Conservation (phyloP, 2,113 vertebrate genomes). For the Saimiri boliviensis region DNA sequence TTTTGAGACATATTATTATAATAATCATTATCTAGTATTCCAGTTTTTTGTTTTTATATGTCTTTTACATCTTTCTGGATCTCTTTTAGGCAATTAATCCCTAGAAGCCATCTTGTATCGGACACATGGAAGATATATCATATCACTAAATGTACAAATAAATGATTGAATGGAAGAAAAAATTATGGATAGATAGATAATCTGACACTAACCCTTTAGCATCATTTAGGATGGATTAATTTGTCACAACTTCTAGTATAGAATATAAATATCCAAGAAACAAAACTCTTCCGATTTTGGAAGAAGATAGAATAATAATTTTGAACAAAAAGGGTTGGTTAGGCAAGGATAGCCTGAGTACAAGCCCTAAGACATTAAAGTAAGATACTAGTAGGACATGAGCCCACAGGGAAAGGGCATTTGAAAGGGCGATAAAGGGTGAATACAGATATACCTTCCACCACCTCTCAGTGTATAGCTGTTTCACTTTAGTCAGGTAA, state of each 20-base stretch:
- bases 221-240: not conserved
- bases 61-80: not conserved
- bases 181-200: not conserved
- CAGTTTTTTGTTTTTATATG: not conserved
- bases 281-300: not conserved
- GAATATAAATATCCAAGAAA: not conserved
- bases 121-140: not conserved
- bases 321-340: not conserved
- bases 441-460: not conserved
- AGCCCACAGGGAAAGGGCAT: not conserved
- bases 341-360: not conserved
- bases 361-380: not conserved
- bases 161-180: not conserved
- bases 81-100: not conserved
- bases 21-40: not conserved
- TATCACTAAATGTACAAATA: not conserved
- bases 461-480: not conserved
- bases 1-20: not conserved
- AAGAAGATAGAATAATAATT: not conserved
- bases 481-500: not conserved
- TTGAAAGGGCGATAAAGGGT: not conserved
- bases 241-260: not conserved
- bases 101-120: not conserved
- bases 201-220: not conserved
- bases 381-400: not conserved